Base-by-base conservation (phyloP, 2,888 invertebrate species). In the Spodoptera exigua region DNA sequence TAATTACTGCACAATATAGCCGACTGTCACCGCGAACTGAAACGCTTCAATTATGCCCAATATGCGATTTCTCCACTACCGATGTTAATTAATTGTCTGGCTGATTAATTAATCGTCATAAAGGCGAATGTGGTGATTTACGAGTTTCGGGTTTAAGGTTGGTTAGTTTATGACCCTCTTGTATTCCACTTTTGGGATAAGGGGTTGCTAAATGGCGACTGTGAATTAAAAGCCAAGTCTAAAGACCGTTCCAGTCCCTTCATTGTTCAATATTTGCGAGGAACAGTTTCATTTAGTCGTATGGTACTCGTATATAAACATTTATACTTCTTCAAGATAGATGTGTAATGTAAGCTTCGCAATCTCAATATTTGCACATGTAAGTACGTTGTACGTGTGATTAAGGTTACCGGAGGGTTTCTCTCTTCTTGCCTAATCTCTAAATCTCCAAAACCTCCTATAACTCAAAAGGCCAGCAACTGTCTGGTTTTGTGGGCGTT, bases 1-100 rank as follows among this genome's bases (percentile, higher is more conserved):
- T 76, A 76, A 74, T 70, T 68, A 68, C 49, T 55, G 37, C 58
- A 63, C 54, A 71, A 70, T 73, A 58, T 59, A 51, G 56, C n/a
- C 37, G 21, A 44, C 35, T 44, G 54, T 62, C 63, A 54, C 48
- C 62, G 52, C 35, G 40, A 37, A 48, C 35, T 41, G 32, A 55
- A 57, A 47, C 48, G 63, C 66, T 70, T 66, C 68, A 78, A 73
- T 78, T 71, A 76, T 71, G 74, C 65, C 21, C 63, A 64, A 63
- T 70, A 68, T 57, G 67, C 64, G 55, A 62, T 69, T 62, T 61
- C 72, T 70, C 57, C 18, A 40, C 47, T 55, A 59, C 49, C 63
- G 46, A 66, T 70, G 63, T 65, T 79, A 78, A 76, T 78, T 75
- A 69, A 61, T 63, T 60, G 51, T 62, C 44, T 58, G 32, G 35